Percentiles rank a stretch among this genome's conserved stretches.
phyloP scores from a whole-genome alignment of 2,113 vertebrate species.

The Dasyurus viverrinus region DNA sequence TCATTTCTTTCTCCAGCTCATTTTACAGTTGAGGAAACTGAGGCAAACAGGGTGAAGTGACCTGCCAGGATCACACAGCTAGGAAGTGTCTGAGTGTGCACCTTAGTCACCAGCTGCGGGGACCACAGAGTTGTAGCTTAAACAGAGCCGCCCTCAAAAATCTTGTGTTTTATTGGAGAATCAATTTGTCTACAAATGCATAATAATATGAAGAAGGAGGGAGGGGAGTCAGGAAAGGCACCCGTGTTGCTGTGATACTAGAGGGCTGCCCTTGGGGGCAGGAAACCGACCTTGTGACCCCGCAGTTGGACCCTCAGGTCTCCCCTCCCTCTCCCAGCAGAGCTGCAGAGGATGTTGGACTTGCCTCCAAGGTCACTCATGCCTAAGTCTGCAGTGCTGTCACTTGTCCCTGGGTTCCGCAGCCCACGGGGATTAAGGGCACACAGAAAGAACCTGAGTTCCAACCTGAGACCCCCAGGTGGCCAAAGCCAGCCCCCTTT shows the following conservation, averaged over 20 bases:
- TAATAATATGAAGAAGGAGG: neutral
- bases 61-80: neutral
- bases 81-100: neutral
- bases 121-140: neutral
- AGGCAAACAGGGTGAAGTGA: neutral
- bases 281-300: neutral
- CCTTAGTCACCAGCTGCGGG: neutral
- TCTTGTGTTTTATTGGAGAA: neutral
- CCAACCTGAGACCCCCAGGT: neutral
- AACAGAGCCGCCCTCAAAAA: neutral
- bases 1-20: neutral
- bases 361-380: neutral
- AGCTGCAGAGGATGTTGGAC: neutral
- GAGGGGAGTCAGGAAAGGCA: neutral
- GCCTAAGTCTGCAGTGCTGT: neutral
- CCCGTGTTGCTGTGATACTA: neutral
- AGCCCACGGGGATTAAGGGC: neutral
- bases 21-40: neutral
- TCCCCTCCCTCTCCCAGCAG: neutral
- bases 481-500: neutral
- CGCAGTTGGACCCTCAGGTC: neutral
- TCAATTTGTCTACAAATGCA: neutral
- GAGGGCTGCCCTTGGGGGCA: no score
- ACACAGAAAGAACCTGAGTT: neutral
- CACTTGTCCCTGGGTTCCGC: neutral